These are phyloP conservation scores for Tetranychus cinnabarinus DNA, from an alignment of 1,140 invertebrate species.

Conservation along the genomic window DNA sequence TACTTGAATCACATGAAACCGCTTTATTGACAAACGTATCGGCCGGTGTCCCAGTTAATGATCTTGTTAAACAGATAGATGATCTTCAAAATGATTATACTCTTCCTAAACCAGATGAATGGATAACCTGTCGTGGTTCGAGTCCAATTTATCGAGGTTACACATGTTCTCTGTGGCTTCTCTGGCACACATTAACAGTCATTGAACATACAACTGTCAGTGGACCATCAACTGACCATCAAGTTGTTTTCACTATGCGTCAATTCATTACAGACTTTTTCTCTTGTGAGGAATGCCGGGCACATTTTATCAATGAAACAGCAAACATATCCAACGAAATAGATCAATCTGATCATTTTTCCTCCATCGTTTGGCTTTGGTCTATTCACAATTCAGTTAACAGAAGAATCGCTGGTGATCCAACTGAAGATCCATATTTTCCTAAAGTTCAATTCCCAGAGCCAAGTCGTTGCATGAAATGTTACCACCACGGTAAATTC, in stretches of 20 bases:
- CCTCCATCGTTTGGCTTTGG: conserved; percentile 76
- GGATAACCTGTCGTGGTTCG: conserved; percentile 61
- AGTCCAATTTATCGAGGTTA: conserved; percentile 49
- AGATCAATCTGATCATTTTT: conserved; percentile 35
- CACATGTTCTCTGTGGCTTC: conserved; percentile 82
- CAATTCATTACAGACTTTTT: conserved; percentile 81
- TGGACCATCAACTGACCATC: conserved; percentile 17
- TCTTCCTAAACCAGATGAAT: conserved; percentile 24
- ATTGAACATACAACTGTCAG: conserved; percentile 31
- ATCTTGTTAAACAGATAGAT: no score
- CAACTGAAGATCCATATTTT: conserved; percentile 61
- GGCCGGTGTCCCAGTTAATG: no score
- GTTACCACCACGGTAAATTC: conserved; percentile 19
- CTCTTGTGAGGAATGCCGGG: conserved; percentile 64
- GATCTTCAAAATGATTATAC: background rate
- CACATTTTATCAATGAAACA: conserved; percentile 55
- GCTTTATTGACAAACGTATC: no score
- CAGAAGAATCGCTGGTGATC: conserved; percentile 50
- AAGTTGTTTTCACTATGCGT: conserved; percentile 53
- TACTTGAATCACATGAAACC: no score
- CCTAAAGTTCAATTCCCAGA: conserved; percentile 76
- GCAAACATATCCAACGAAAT: conserved; percentile 32
- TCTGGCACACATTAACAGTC: conserved; percentile 80
- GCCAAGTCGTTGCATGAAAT: conserved; percentile 36
- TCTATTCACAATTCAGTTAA: conserved; percentile 80